Conservation (phyloP, 2,113 vertebrate genomes). For the Butastur rufipennis region DNA sequence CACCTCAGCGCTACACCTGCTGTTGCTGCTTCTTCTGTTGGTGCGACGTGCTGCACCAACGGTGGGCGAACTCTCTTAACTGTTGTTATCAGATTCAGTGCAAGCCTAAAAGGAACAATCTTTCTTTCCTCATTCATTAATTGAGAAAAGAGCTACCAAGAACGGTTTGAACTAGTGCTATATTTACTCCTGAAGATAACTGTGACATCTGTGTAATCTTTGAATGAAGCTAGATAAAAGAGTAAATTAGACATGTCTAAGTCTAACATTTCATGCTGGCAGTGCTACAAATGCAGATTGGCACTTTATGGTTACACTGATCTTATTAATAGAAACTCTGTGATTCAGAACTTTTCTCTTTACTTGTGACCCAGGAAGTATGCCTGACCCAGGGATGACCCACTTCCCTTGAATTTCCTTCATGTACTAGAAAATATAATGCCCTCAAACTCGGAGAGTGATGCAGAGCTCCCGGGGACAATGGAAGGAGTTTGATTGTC, state of each 20-base stretch:
- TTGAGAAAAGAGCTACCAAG: background rate
- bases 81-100: background rate
- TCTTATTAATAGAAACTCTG: background rate
- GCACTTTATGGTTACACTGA: background rate
- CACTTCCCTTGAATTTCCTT: background rate
- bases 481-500: background rate
- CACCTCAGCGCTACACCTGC: background rate
- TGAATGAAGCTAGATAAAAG: background rate
- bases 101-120: background rate
- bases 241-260: background rate
- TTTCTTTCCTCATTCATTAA: background rate
- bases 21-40: background rate
- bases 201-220: background rate
- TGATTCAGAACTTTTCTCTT: background rate
- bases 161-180: background rate
- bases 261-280: background rate
- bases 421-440: background rate
- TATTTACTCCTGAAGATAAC: background rate
- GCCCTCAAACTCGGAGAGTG: background rate
- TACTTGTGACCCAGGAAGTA: background rate
- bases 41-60: background rate
- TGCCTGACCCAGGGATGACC: background rate
- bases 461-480: background rate
- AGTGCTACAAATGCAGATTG: background rate
- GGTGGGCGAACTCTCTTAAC: background rate